A percentile compares a stretch with the other conserved stretches of the same genome.
Conservation (phyloP, 2,797 vertebrate species). For the Nannoperca australis region DNA sequence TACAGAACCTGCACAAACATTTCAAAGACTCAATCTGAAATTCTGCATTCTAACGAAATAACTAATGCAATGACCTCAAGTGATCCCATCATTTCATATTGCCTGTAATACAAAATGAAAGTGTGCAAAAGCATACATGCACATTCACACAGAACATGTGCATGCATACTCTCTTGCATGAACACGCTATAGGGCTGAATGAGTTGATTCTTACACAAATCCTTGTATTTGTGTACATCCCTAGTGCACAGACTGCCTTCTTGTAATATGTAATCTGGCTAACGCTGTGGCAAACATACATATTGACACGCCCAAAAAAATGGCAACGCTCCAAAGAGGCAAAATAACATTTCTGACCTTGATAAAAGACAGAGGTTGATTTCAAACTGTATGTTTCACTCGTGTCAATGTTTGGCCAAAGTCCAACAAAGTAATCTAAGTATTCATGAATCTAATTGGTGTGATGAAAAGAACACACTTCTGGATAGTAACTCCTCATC, state of each 20-base stretch:
- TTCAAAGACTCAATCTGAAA: slow-evolving; percentile 2
- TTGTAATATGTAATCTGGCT: not conserved
- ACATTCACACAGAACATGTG: not conserved
- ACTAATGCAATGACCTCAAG: not conserved
- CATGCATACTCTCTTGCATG: no score
- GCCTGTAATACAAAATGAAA: not conserved
- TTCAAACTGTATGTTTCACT: slow-evolving; percentile 3
- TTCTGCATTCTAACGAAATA: not conserved
- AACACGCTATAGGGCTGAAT: not conserved
- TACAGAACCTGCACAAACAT: slow-evolving; percentile 10
- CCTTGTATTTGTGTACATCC: slow-evolving; percentile 13
- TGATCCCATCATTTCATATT: not conserved
- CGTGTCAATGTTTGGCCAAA: not conserved
- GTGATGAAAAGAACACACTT: slow-evolving; percentile 40
- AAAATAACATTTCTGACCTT: not conserved
- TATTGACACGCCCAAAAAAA: not conserved
- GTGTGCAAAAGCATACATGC: no score
- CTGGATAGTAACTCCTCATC: slow-evolving; percentile 21
- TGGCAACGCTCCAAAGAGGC: not conserved
- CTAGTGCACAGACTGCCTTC: not conserved
- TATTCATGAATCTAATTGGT: slow-evolving; percentile 23
- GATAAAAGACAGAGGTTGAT: slow-evolving; percentile 29
- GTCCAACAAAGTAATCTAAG: not conserved
- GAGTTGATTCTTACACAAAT: slow-evolving; percentile 1
- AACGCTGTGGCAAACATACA: not conserved